Evolutionary conservation across 2,888 invertebrate genomes (phyloP).

Genomic region (Drosophila siamana): DNA sequence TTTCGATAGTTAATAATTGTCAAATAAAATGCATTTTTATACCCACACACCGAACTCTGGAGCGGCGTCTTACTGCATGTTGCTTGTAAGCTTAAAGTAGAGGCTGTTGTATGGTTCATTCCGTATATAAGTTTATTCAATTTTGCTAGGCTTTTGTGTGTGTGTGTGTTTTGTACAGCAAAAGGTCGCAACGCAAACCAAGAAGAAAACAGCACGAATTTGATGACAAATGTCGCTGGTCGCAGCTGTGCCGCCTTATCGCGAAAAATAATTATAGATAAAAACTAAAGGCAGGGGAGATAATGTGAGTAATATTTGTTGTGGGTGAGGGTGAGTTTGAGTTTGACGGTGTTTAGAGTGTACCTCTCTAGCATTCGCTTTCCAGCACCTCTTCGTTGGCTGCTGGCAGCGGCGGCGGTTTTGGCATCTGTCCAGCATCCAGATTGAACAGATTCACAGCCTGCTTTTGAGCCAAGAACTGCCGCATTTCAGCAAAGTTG

Average conservation of each 20-base stretch:
- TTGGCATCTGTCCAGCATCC: slow-evolving; percentile 51
- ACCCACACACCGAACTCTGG: no score
- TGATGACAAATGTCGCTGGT: slow-evolving; percentile 29
- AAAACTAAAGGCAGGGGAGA: slow-evolving; percentile 40
- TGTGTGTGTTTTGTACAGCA: slow-evolving; percentile 31
- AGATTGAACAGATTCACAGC: slow-evolving; percentile 83
- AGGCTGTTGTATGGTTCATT: no score
- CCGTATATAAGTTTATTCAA: neutral
- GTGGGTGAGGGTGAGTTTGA: slow-evolving; percentile 3
- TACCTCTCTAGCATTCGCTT: slow-evolving; percentile 74
- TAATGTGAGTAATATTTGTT: slow-evolving; percentile 37
- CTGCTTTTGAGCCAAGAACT: slow-evolving; percentile 84
- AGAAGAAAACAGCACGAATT: slow-evolving; percentile 30
- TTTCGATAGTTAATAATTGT: slow-evolving; percentile 52
- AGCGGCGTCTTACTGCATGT: neutral
- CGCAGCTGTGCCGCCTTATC: slow-evolving; percentile 55
- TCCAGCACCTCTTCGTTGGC: slow-evolving; percentile 81
- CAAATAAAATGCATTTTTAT: slow-evolving; percentile 58
- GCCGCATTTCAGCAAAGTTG: slow-evolving; percentile 84
- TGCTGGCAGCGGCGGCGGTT: slow-evolving; percentile 35
- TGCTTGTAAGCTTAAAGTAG: no score
- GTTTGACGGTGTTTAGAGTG: neutral
- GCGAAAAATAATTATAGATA: slow-evolving; percentile 43
- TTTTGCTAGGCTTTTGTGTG: slow-evolving; percentile 7
- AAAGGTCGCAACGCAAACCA: slow-evolving; percentile 11